Evolutionary conservation across 2,797 vertebrate species (phyloP), one percentile per base, ranked within the genome.

Genomic region (Melanotaenia boesemani): DNA sequence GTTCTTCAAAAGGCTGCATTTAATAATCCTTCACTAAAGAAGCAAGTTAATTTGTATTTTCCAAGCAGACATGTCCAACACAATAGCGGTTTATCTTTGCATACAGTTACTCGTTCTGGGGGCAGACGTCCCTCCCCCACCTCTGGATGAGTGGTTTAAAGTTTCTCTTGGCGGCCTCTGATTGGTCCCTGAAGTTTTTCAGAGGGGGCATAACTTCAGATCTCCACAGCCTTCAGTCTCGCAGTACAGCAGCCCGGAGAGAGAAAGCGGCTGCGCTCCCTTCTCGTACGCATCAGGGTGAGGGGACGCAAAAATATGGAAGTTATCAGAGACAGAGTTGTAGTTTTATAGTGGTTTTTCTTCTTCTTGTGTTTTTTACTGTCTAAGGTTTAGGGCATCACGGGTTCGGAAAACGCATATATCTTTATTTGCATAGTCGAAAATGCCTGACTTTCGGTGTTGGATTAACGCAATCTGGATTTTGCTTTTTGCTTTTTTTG

Each of bases 71-170:
- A 24, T 3, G 78, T 60, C 68, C 56, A 48, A 78, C 74, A 89
- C 87, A 88, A 87, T 80, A 46, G 82, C 62, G 66, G 63, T 70
- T 70, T 63, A 26, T 76, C 32, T 41, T 52, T 68, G 80, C 82
- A 83, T 39, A 77, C 80, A 80, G 79, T 81, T 74, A 36, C 68
- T 72, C 44, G 41, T 20, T 34, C 80, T 60, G 55, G 83, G 73
- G 86, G 74, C 75, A 79, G 82, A 74, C 76, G 18, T 46, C 77
- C 87, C 77, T 62, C 86, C 80, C 76, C 87, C 74, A 80, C 67
- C 41, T 1, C 75, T 16, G 58, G n/a, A 62, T 87, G 92, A 92
- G 86, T 91, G 92, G 93, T 91, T 93, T 92, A 94, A 94, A 94
- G 94, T 95, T 93, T 91, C 88, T 37, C 71, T 58, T 1, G 80